phyloP scores from a whole-genome alignment of 2,113 vertebrate species.

The Cercopithecus mona region DNA sequence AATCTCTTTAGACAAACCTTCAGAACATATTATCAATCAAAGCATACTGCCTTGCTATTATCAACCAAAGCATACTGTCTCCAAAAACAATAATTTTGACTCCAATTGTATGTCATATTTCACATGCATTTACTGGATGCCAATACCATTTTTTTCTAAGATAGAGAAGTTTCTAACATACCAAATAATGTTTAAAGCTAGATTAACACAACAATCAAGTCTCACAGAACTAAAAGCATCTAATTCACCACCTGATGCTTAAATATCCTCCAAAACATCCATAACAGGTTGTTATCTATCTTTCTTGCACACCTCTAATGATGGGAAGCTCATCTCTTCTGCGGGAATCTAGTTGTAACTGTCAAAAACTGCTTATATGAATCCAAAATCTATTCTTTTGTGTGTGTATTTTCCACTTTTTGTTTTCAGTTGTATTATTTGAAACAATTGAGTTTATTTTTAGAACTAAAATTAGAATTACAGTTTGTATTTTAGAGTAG shows the following conservation, averaged over 20 bases:
- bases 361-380: background rate
- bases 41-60: background rate
- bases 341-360: background rate
- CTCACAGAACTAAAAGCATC: background rate
- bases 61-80: background rate
- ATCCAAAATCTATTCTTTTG: background rate
- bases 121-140: background rate
- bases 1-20: background rate
- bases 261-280: background rate
- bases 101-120: background rate
- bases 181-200: background rate
- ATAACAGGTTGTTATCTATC: background rate
- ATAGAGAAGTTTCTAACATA: background rate
- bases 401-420: background rate
- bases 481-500: background rate
- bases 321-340: background rate
- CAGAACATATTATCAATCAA: background rate
- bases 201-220: background rate
- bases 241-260: background rate
- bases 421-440: background rate
- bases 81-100: background rate
- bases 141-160: background rate
- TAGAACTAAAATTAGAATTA: background rate
- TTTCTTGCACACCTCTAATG: background rate
- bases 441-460: background rate